Evolutionary conservation across 2,888 invertebrate genomes (phyloP).

Genomic region (Lottia gigantea): DNA sequence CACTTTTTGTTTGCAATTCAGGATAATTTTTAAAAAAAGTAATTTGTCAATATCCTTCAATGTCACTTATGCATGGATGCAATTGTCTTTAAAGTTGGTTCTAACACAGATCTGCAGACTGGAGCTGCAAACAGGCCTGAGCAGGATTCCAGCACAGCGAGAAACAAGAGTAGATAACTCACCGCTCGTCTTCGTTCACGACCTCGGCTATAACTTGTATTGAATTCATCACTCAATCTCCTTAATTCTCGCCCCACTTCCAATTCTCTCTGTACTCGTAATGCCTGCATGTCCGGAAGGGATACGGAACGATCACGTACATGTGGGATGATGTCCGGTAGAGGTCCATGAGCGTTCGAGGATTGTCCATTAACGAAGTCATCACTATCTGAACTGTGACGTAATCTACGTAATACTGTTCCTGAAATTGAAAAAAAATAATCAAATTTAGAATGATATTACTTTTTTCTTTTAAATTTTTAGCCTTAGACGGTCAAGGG

Average conservation of each 20-base stretch:
- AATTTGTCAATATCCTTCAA: no score
- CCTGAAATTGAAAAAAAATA: constrained; percentile 21
- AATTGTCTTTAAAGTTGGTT: no score
- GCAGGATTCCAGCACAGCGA: no score
- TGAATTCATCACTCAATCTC: constrained; percentile 58
- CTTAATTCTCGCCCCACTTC: constrained; percentile 55
- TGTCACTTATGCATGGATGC: no score
- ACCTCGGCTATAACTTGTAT: constrained; percentile 32
- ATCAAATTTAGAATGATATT: no score
- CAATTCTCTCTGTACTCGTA: constrained; percentile 41
- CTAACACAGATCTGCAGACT: no score
- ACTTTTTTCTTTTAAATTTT: no score
- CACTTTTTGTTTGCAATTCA: no score
- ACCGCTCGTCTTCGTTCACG: constrained; percentile 22
- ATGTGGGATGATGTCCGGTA: constrained; percentile 54
- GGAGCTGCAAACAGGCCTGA: no score
- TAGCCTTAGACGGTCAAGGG: no score
- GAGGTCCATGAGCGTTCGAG: constrained; percentile 25
- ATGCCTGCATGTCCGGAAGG: constrained; percentile 48
- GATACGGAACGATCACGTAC: constrained; percentile 48
- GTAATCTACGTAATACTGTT: constrained; percentile 27
- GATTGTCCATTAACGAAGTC: constrained; percentile 20
- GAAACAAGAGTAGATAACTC: constrained; percentile 2
- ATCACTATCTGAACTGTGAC: constrained; percentile 37
- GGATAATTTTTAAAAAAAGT: no score